Evolutionary conservation across 2,113 vertebrate species (phyloP), one percentile per base, ranked within the genome.

Genomic region (Plecotus auritus): DNA sequence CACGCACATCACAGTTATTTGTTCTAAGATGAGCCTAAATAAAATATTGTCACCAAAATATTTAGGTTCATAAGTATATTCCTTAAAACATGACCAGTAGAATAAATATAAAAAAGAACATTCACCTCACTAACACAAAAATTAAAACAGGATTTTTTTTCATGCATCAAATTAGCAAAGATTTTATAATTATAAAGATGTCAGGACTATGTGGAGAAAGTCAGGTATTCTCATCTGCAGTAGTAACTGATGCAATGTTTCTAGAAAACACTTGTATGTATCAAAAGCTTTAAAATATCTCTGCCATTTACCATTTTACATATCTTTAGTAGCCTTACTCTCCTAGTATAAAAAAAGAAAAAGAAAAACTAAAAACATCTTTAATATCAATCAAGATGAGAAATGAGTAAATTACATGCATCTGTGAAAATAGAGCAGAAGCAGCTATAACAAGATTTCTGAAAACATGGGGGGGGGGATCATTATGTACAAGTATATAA

Each of bases 221-320:
- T 12, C 9, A 78, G 32, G 20, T 61, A 51, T 51, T 69, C 22
- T 90, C 30, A 32, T 67, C 47, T 66, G 54, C 5, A 77, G 35
- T 69, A 49, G 66, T 35, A 64, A 80, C 1, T 94, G 85, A 95
- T 76, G 73, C 2, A 76, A 85, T 42, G 47, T 30, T 77, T 82
- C 64, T 28, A 47, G 72, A 67, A 91, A 89, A 94, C 54, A 66
- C 45, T 45, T 93, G 76, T 28, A 40, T 69, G 32, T 67, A 84
- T 83, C 54, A 70, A n/a, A n/a, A 91, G 56, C 12, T 74, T 95
- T 91, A 93, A 89, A 95, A 85, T 93, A 77, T 23, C 42, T 93
- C 54, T 96, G 73, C 42, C 20, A 32, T 69, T 83, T 85, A 32
- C 32, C 78, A 61, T 59, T 32, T 78, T 74, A 69, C 8, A 10